A percentile compares a stretch with the other conserved stretches of the same genome.
Evolutionary conservation across 2,888 invertebrate species (phyloP).

Genomic region (Trichacis sp.): DNA sequence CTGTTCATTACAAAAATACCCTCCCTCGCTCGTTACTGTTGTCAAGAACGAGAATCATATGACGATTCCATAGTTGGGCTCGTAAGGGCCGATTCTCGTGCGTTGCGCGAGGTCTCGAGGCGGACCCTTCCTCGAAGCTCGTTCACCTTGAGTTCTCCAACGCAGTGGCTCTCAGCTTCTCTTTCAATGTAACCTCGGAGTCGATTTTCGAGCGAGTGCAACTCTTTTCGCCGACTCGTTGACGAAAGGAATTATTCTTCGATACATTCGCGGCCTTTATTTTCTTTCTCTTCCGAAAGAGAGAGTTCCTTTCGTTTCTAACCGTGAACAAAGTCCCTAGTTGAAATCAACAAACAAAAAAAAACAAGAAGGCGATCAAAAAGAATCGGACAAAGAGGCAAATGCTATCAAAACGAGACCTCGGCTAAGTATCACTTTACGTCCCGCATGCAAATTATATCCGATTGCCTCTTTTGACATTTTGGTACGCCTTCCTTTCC

Average conservation of each 20-base stretch:
- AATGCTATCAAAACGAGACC: slow-evolving; percentile 63
- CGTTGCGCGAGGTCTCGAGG: slow-evolving; percentile 27
- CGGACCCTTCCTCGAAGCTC: slow-evolving; percentile 61
- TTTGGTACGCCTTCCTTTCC: slow-evolving; percentile 10
- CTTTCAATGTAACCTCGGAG: slow-evolving; percentile 6
- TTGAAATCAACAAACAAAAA: not conserved
- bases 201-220: no score
- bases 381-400: slow-evolving; percentile 59
- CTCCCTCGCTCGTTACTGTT: slow-evolving; percentile 11
- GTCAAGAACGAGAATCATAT: slow-evolving; percentile 11
- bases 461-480: slow-evolving; percentile 41
- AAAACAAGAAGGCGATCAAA: slow-evolving; percentile 9
- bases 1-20: slow-evolving; percentile 12
- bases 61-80: slow-evolving; percentile 16
- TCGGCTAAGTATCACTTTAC: slow-evolving; percentile 56
- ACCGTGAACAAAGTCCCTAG: no score
- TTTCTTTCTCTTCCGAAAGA: no score
- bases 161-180: slow-evolving; percentile 37
- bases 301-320: no score
- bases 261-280: no score
- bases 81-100: slow-evolving; percentile 21
- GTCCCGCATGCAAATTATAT: slow-evolving; percentile 60
- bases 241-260: no score
- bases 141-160: slow-evolving; percentile 66
- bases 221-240: no score